Evolutionary conservation across 30 jellyfish, hydroid and myxozoan species (phyloP), one percentile per base, ranked within the genome.

Genomic region (Turritopsis dohrnii): DNA sequence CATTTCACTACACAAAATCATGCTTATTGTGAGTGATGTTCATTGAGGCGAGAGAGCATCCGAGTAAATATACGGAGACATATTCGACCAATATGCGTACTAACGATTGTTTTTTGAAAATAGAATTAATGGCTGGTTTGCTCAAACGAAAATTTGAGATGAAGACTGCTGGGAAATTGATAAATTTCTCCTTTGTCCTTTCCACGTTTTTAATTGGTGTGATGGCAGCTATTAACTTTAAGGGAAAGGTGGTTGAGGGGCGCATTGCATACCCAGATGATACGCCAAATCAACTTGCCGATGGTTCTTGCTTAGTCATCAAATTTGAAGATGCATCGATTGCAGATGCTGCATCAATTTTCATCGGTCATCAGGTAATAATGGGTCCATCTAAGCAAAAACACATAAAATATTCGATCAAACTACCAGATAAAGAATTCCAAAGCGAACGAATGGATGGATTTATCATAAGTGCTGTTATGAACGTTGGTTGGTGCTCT

Each of bases 401-500:
- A 27, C 77, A 69, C 19, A n/a, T 8, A 17, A n/a, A 23, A 69
- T 69, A 69, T 69, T 69, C 77, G 28, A 27, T 69, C 19, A 69
- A 69, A 27, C 30, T 69, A 7, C 30, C 28, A 17, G 77, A 69
- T 27, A 69, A 0, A 1, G 30, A 69, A 19, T 7, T 69, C 8
- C 16, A 21, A 23, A 19, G 22, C 9, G 77, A 69, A 16, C 16
- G 30, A 1, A 27, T 27, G 28, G 16, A 19, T n/a, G 28, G 4
- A 7, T 69, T 69, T 16, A 9, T n/a, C 16, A 27, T 69, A 27
- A n/a, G 31, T 23, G 77, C 77, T 69, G 28, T 69, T 69, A 8
- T 69, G 4, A 69, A 69, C 19, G 77, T 69, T 19, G 77, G 77
- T 69, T 69, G 77, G 77, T 69, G 77, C 19, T 8, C 77, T 69